Evolutionary conservation across 2,797 vertebrate species (phyloP).

Genomic region (Strix occidentalis): DNA sequence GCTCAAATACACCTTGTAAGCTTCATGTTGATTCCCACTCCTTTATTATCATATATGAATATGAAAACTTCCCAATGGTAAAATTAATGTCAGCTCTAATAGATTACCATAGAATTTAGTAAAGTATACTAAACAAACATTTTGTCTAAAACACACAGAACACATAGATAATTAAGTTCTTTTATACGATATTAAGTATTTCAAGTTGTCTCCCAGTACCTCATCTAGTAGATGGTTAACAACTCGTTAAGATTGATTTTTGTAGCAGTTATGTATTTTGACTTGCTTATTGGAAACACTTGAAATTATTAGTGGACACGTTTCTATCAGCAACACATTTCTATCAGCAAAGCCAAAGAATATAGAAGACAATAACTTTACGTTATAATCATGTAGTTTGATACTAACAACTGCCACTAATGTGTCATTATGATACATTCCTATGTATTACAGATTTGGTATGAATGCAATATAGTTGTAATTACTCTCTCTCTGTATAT

Average conservation of each 20-base stretch:
- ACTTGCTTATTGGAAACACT: background rate
- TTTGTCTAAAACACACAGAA: background rate
- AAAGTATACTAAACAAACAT: background rate
- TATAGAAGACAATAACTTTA: background rate
- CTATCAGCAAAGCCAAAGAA: background rate
- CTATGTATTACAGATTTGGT: background rate
- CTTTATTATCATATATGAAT: background rate
- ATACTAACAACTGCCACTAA: too few relatives aligned
- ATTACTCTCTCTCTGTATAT: accelerated
- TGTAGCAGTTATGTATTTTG: background rate
- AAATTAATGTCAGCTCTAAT: background rate
- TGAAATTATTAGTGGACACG: background rate
- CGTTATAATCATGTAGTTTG: background rate
- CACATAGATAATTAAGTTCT: background rate
- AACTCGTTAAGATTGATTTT: background rate
- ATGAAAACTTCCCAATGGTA: background rate
- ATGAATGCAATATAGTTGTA: background rate
- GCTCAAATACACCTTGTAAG: background rate
- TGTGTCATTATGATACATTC: background rate
- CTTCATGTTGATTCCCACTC: background rate
- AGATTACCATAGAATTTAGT: background rate
- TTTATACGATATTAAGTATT: background rate
- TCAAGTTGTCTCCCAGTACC: background rate
- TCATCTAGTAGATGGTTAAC: background rate
- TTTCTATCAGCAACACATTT: background rate